A percentile compares a stretch with the other conserved stretches of the same genome.
Conservation (phyloP, 2,113 vertebrate species). For the Tetrao urogallus region DNA sequence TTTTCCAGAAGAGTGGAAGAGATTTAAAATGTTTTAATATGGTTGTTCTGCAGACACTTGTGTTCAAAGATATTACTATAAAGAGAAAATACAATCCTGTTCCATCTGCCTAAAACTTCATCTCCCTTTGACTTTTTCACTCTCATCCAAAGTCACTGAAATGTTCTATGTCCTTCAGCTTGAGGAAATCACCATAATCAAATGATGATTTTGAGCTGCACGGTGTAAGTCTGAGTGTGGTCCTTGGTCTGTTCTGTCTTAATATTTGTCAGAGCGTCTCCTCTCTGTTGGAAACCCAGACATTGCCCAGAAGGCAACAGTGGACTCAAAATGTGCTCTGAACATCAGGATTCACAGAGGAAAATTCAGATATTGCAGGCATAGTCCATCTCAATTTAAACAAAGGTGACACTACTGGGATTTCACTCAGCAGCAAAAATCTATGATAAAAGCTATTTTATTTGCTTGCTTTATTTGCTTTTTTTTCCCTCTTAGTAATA, state of each 20-base stretch:
- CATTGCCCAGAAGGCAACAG: not conserved
- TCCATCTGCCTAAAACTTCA: not conserved
- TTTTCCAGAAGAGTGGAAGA: not conserved
- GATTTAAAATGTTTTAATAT: not conserved
- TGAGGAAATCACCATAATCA: not conserved
- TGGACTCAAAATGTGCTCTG: rapidly evolving
- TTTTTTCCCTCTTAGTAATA: not conserved
- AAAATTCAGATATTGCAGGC: not conserved
- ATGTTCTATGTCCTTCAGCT: not conserved
- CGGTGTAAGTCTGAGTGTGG: not conserved
- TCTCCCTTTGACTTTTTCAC: not conserved
- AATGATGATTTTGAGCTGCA: not conserved
- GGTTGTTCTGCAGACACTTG: not conserved
- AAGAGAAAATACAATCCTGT: not conserved
- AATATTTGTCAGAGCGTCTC: not conserved
- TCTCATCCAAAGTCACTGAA: not conserved
- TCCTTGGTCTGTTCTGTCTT: not conserved
- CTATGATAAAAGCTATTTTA: not conserved
- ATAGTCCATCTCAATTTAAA: not conserved
- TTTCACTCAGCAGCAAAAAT: not conserved
- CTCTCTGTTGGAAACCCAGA: not conserved
- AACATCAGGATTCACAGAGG: not conserved
- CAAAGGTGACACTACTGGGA: not conserved
- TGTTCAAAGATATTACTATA: not conserved
- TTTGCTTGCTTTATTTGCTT: not conserved